Base-by-base conservation (phyloP, 2,113 vertebrate genomes). In the Tringa solitaria region DNA sequence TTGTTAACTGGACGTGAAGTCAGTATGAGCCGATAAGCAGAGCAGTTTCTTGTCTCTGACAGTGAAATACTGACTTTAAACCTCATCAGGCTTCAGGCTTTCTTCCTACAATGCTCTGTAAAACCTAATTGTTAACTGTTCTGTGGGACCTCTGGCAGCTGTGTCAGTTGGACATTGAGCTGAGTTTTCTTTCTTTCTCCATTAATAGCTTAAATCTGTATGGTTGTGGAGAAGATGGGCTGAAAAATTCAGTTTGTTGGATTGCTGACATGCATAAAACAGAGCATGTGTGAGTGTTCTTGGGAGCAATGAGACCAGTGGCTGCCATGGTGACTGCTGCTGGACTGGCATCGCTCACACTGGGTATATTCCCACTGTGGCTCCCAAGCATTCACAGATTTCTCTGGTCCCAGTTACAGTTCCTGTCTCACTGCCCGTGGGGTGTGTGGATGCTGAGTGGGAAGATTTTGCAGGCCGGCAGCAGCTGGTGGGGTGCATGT, bases 271-370 rank as follows among this genome's bases (percentile, higher is more conserved):
- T 8, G 22, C 8, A 12, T 39, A 28, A 18, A 56, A 30, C 35
- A 5, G 5, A 11, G 21, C 23, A 14, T 4, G 5, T 13, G 45
- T 22, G 28, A n/a, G 30, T 17, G 43, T 26, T 30, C 56, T 20
- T 0, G 0, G n/a, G 33, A 60, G 30, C 21, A 12, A 2, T 0
- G 33, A 68, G 45, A 18, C 30, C 50, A 35, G 28, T 1, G 3
- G 19, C 53, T 73, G 50, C 54, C 3, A 3, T 2, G 5, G 50
- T 21, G 48, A 9, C 41, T 72, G 64, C 39, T 50, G 41, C 78
- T 8, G 6, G 41, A 8, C 14, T 60, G 53, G 5, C 32, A n/a
- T 22, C 5, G 0, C 17, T 82, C 41, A 10, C 43, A 3, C 26
- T 35, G 70, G 16, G 20, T 43, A 8, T 0, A 13, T 45, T 45